Evolutionary conservation across 2,797 vertebrate genomes (phyloP).

Genomic region (Ispidina picta): DNA sequence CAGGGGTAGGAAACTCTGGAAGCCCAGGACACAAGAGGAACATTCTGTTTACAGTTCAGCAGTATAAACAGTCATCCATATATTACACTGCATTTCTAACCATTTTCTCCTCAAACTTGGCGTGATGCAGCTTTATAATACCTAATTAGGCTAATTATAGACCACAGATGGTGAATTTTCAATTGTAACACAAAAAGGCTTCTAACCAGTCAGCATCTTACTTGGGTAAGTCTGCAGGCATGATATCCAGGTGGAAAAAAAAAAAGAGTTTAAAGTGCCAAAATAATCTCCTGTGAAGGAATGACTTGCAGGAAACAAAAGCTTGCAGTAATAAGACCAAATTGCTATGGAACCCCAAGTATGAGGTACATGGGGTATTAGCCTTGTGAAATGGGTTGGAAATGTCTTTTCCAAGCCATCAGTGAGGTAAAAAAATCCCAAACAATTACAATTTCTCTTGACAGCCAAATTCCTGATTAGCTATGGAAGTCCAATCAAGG

Average conservation of each 20-base stretch:
- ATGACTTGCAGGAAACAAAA: slow-evolving; percentile 10
- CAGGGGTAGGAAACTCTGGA: not conserved
- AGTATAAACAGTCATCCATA: not conserved
- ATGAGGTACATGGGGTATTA: not conserved
- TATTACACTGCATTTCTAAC: not conserved
- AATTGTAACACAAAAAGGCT: not conserved
- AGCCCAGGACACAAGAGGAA: not conserved
- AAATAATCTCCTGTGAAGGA: not conserved
- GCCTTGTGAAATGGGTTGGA: rapidly evolving
- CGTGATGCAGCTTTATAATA: not conserved
- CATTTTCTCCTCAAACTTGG: not conserved
- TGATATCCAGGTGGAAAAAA: slow-evolving; percentile 4
- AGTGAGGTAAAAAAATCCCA: not conserved
- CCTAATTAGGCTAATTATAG: slow-evolving; percentile 17
- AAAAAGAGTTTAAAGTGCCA: not conserved
- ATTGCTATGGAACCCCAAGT: not conserved
- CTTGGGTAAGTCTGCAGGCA: not conserved
- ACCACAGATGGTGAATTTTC: slow-evolving; percentile 22
- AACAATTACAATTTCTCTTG: not conserved
- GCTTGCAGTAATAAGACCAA: not conserved
- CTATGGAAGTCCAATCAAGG: not conserved
- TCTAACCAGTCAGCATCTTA: not conserved
- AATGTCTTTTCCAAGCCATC: not conserved
- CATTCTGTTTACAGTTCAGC: not conserved
- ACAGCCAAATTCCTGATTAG: not conserved